A percentile compares a stretch with the other conserved stretches of the same genome.
phyloP scores from a whole-genome alignment of 1,140 invertebrate genomes.

The Lepidurus packardi region DNA sequence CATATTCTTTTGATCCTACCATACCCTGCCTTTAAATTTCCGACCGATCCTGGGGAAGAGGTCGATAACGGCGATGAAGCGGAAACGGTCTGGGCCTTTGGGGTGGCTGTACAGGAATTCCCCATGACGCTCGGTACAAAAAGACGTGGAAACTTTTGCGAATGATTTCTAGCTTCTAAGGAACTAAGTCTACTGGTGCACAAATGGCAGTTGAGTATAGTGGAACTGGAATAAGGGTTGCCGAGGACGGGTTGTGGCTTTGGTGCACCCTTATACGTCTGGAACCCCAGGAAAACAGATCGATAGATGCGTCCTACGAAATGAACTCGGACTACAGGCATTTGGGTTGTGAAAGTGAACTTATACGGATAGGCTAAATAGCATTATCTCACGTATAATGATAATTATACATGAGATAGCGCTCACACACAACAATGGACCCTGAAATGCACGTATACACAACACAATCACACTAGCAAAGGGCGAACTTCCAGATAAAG shows the following conservation, averaged over 20 bases:
- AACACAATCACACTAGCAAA: not conserved
- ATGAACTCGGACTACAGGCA: not conserved
- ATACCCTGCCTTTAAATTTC: not conserved
- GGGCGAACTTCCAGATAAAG: not conserved
- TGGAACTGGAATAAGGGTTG: constrained; percentile 5
- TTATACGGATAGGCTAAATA: not conserved
- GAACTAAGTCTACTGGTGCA: not conserved
- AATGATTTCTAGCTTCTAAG: not conserved
- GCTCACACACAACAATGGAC: not conserved
- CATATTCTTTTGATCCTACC: constrained; percentile 7
- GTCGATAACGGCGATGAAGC: not conserved
- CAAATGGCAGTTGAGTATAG: not conserved
- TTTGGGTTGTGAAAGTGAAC: not conserved
- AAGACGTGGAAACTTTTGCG: not conserved
- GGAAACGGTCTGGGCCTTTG: constrained; percentile 6
- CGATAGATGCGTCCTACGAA: not conserved
- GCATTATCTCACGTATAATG: not conserved
- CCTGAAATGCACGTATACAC: not conserved
- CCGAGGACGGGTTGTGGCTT: not conserved
- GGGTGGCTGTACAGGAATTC: constrained; percentile 3
- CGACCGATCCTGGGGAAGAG: not conserved
- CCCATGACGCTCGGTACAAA: not conserved
- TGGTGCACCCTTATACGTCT: not conserved
- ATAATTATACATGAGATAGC: not conserved
- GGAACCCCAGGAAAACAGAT: constrained; percentile 10